phyloP scores from a whole-genome alignment of 1,140 invertebrate genomes.

The Plectus sambesii region DNA sequence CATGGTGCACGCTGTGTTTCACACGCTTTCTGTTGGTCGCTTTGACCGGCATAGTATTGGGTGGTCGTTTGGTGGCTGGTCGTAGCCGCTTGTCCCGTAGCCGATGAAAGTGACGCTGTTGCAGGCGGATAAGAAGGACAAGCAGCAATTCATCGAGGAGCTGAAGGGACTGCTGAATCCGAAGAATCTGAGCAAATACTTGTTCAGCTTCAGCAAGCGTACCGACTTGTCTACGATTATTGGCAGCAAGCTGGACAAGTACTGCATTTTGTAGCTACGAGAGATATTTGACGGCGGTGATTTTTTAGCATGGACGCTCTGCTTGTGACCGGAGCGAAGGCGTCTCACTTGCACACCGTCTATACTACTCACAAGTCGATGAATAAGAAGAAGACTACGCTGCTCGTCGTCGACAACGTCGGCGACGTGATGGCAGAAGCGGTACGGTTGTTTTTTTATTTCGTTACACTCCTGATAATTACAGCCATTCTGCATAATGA shows the following conservation, averaged over 20 bases:
- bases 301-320: conserved; percentile 63
- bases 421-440: conserved; percentile 68
- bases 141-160: conserved; percentile 64
- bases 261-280: conserved; percentile 7
- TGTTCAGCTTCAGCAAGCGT: conserved; percentile 38
- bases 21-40: no score
- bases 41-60: no score
- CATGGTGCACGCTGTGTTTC: no score
- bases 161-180: conserved; percentile 67
- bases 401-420: conserved; percentile 67
- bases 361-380: conserved; percentile 60
- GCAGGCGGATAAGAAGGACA: conserved; percentile 61
- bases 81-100: no score
- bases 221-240: conserved; percentile 41
- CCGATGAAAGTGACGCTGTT: no score
- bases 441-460: conserved; percentile 50
- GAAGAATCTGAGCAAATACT: conserved; percentile 57
- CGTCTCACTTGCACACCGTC: conserved; percentile 64
- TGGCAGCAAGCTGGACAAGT: conserved; percentile 43
- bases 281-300: background rate
- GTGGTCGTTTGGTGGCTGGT: conserved; percentile 19
- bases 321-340: conserved; percentile 66
- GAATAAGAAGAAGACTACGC: conserved; percentile 66
- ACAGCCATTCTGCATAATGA: background rate
- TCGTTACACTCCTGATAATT: no score